Percentiles rank a stretch among this genome's conserved stretches.
phyloP scores from a whole-genome alignment of 2,888 invertebrate genomes.

The Nowickia ferox region DNA sequence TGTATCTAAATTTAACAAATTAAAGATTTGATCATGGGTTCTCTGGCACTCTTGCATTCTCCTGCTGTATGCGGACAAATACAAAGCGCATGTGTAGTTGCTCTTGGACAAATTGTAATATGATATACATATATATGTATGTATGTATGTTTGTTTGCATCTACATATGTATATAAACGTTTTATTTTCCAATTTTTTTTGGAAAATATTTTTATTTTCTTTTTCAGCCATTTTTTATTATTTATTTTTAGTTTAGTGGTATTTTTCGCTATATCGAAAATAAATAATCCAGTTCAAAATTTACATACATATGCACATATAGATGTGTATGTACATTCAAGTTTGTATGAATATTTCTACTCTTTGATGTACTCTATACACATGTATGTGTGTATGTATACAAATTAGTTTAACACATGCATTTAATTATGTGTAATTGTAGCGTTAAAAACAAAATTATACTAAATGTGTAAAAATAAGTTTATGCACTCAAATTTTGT shows the following conservation, averaged over 20 bases:
- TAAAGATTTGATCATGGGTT: no score
- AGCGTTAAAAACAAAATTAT: no score
- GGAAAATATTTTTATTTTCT: constrained; percentile 14
- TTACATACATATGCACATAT: neutral
- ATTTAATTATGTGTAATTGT: no score
- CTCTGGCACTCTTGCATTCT: neutral
- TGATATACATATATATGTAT: constrained; percentile 27
- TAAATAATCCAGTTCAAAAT: neutral
- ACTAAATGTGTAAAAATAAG: no score
- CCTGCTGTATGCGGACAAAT: neutral
- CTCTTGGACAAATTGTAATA: constrained; percentile 56
- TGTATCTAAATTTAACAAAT: neutral
- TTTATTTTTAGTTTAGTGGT: neutral
- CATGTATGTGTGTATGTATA: no score
- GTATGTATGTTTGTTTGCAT: constrained; percentile 9
- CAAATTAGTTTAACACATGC: no score
- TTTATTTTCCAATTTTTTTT: constrained; percentile 13
- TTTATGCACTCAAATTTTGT: no score
- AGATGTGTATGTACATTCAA: neutral
- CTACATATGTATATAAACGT: neutral
- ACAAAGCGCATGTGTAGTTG: constrained; percentile 48
- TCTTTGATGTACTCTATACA: no score
- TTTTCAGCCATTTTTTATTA: neutral
- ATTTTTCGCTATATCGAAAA: neutral
- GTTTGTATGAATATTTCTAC: no score